Conservation (phyloP, 2,113 vertebrate species). For the Numida meleagris region DNA sequence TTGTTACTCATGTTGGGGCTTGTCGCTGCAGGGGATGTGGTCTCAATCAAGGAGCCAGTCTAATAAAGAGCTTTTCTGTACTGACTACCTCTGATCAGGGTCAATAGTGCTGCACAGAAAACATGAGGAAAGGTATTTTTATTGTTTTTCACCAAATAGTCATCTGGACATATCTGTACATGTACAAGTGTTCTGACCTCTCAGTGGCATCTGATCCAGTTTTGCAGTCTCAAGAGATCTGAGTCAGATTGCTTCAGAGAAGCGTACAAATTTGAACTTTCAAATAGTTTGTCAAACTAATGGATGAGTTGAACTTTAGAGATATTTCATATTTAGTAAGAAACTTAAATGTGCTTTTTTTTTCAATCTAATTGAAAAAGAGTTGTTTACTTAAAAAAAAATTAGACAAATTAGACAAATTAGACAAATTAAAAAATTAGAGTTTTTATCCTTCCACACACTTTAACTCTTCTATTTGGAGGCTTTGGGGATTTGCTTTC, state of each 20-base stretch:
- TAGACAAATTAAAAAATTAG: too few species aligned
- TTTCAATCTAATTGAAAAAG: neutral
- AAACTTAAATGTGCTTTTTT: neutral
- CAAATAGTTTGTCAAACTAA: neutral
- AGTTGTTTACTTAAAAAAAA: neutral
- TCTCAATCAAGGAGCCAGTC: neutral
- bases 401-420: too few species aligned
- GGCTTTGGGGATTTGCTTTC: neutral
- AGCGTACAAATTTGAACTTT: neutral
- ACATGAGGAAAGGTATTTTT: neutral
- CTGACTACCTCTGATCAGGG: neutral
- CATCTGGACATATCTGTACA: neutral
- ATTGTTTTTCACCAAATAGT: neutral
- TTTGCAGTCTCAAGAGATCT: neutral
- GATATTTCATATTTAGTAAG: neutral
- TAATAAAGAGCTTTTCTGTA: neutral
- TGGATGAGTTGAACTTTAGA: neutral
- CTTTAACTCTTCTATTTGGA: neutral
- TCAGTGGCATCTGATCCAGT: neutral
- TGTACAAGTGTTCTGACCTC: neutral
- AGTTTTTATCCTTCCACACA: neutral
- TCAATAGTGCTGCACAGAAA: neutral
- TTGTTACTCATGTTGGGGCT: accelerated
- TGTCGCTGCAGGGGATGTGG: neutral
- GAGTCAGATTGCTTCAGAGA: neutral